phyloP scores from a whole-genome alignment of 2,113 vertebrate species.

The Neotragus moschatus region DNA sequence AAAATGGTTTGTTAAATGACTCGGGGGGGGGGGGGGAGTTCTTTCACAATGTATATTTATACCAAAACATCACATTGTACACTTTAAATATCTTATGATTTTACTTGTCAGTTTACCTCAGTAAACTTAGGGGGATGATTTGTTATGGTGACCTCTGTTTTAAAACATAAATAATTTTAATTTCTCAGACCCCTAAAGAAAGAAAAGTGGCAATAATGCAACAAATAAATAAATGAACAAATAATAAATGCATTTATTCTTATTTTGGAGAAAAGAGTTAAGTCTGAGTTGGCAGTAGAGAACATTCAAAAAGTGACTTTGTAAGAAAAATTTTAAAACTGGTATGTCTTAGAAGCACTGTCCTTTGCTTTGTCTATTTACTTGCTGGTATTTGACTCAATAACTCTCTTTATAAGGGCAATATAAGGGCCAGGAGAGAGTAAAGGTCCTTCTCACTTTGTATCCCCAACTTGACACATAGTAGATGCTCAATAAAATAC shows the following conservation, averaged over 20 bases:
- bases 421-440: neutral
- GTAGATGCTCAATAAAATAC: neutral
- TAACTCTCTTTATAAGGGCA: neutral
- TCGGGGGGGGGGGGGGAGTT: neutral
- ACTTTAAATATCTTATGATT: neutral
- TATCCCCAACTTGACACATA: neutral
- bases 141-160: conserved; percentile 18
- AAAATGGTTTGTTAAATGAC: conserved; percentile 1
- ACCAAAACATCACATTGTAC: neutral
- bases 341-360: neutral
- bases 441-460: neutral
- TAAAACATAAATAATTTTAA: conserved; percentile 7
- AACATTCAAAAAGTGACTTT: conserved; percentile 31
- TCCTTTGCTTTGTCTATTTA: neutral
- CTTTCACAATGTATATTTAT: neutral
- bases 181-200: neutral
- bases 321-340: conserved; percentile 7
- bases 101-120: neutral
- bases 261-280: neutral
- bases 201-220: neutral
- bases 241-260: neutral
- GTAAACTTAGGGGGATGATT: neutral
- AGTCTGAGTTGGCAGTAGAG: conserved; percentile 12
- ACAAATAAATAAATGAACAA: conserved; percentile 17
- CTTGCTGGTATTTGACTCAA: neutral